Evolutionary conservation across 2,888 invertebrate genomes (phyloP).

Genomic region (Baccha elongata): DNA sequence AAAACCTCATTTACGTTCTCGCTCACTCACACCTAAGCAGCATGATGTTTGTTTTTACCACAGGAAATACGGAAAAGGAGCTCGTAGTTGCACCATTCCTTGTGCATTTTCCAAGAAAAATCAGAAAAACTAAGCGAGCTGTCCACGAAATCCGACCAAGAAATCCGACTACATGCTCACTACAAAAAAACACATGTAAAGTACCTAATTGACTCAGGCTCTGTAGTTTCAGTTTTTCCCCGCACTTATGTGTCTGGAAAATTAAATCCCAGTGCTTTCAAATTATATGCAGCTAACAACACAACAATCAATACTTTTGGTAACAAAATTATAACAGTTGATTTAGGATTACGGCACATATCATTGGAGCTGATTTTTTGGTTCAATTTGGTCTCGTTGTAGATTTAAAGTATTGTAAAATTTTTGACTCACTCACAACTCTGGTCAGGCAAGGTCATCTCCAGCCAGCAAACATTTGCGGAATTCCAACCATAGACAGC

Average conservation of each 20-base stretch:
- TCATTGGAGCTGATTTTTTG: too few relatives aligned
- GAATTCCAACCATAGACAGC: neutral
- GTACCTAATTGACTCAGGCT: constrained; percentile 5
- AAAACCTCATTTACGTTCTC: neutral
- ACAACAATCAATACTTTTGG: too few relatives aligned
- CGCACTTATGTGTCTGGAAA: too few relatives aligned
- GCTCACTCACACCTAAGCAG: neutral
- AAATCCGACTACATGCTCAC: constrained; percentile 1
- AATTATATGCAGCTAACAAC: too few relatives aligned
- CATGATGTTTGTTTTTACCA: constrained; percentile 9
- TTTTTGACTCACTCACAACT: too few relatives aligned
- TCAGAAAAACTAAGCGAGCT: neutral
- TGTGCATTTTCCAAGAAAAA: neutral
- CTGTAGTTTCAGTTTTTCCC: neutral
- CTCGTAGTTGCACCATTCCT: constrained; percentile 12
- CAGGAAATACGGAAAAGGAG: neutral
- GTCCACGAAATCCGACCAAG: neutral
- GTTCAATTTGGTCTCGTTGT: too few relatives aligned
- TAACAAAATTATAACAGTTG: too few relatives aligned
- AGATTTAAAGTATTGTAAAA: too few relatives aligned
- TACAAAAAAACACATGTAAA: constrained; percentile 7
- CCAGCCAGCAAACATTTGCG: neutral
- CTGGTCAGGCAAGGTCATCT: neutral
- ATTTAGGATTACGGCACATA: too few relatives aligned
- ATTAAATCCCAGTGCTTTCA: too few relatives aligned